phyloP scores from a whole-genome alignment of 2,113 vertebrate genomes.

The Arvicanthis niloticus region DNA sequence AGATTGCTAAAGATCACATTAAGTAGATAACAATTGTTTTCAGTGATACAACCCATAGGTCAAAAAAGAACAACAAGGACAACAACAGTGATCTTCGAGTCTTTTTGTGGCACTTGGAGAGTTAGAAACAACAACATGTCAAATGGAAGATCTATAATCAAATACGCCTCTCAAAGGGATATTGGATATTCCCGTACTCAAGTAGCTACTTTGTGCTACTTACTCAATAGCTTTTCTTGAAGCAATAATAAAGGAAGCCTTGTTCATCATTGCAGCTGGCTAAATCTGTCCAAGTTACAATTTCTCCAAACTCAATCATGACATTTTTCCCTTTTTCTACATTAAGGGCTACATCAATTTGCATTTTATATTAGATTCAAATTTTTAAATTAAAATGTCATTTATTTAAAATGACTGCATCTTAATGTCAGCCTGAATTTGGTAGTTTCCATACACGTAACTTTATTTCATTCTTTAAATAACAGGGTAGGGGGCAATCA shows the following conservation, averaged over 20 bases:
- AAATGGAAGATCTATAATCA: constrained; percentile 81
- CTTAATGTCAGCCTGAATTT: constrained; percentile 64
- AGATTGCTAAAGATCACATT: constrained; percentile 45
- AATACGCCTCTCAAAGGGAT: constrained; percentile 83
- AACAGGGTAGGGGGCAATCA: neutral
- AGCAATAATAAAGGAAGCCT: constrained; percentile 90
- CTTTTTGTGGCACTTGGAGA: constrained; percentile 60
- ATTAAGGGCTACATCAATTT: constrained; percentile 76
- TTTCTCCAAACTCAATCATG: constrained; percentile 83
- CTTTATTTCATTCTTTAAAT: constrained; percentile 63
- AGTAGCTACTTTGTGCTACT: constrained; percentile 86
- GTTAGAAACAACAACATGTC: constrained; percentile 76
- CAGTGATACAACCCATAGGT: constrained; percentile 32
- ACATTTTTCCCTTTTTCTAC: constrained; percentile 80
- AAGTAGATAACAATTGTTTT: constrained; percentile 39
- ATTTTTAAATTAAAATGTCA: constrained; percentile 77
- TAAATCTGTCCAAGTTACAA: constrained; percentile 82
- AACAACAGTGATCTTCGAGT: constrained; percentile 65
- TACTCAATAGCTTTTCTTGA: constrained; percentile 89
- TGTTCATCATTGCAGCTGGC: constrained; percentile 89
- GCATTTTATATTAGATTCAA: constrained; percentile 80
- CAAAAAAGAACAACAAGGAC: constrained; percentile 53
- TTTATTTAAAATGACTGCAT: constrained; percentile 72
- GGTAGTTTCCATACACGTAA: constrained; percentile 35
- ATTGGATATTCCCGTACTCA: constrained; percentile 85